Base-by-base conservation (phyloP, 2,113 vertebrate genomes). In the Pteronura brasiliensis region DNA sequence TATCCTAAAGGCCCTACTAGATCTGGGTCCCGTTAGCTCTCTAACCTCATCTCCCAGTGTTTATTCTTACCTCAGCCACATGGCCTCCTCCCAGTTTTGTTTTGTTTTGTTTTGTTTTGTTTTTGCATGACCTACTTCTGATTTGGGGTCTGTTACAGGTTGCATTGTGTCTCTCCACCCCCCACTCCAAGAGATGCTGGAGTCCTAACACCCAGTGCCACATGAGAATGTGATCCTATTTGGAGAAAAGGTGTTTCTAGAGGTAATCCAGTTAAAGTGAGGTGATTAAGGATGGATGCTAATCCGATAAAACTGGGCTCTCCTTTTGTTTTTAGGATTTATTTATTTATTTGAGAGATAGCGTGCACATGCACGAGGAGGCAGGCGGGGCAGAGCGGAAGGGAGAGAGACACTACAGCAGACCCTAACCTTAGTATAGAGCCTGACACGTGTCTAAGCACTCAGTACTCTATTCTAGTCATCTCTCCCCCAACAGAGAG, bases 331-430 rank as follows among this genome's bases (percentile, higher is more conserved):
- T 36, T 36, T 21, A 36, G 6, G 34, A 36, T 36, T 69, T 69
- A 69, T 36, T 69, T 69, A 69, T n/a, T 69, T 36, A 69, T 69
- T 69, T 69, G 34, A 20, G 17, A 36, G 67, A 36, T 3, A 69
- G 34, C 0, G 0, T 20, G 1, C n/a, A n/a, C 8, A n/a, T 23
- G 29, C 20, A 47, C 18, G 79, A 1, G 7, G 67, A 36, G 34
- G 34, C 4, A 36, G 18, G 34, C 17, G 67, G 67, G 34, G 18
- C 34, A 20, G 17, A 36, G 67, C 7, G 7, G n/a, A 20, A 69
- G 67, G 67, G 67, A n/a, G n/a, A 69, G 34, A 69, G 34, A 69
- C n/a, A 69, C 34, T 69, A 36, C 9, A 4, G 18, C 67, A 69
- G 67, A 69, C 18, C n/a, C 4, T 21, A 36, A 9, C 4, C 27